Base-by-base conservation (phyloP, 2,888 invertebrate species). In the Cremastinae sp. region DNA sequence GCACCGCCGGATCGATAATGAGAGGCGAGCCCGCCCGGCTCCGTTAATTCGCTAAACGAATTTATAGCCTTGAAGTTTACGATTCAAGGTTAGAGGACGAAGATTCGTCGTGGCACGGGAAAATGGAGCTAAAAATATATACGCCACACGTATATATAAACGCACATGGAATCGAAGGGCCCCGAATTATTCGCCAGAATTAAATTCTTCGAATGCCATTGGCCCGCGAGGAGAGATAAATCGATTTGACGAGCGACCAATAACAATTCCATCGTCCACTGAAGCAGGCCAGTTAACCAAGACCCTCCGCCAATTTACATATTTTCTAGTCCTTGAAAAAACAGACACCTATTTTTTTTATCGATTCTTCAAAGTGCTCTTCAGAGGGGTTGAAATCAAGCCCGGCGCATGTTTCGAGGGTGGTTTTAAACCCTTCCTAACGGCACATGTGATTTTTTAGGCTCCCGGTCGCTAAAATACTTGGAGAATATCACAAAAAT, bases 161-260 rank as follows among this genome's bases (percentile, higher is more conserved):
- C n/a, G n/a, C n/a, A 28, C 28, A 28, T 5, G 28, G 5, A 28
- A 28, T 28, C 28, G 47, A 54, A 53, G 45, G 53, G 59, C 12
- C n/a, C 59, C 58, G 38, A 66, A 66, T 45, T 66, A 53, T 59
- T 51, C 14, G 7, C 10, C 59, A 28, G 45, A 73, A 66, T 66
- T 59, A 73, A 61, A 73, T 73, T 73, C 54, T 51, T 73, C 9
- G 51, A 36, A 45, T 66, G 47, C 49, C 18, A 43, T 59, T 36
- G 49, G 16, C 41, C 20, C 41, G 18, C 12, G 16, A 28, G 28
- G 5, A n/a, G n/a, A 28, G 16, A 45, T 36, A 28, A 73, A 65
- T 65, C 43, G 65, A 58, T 65, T 28, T 16, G 5, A 28, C 10
- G 14, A n/a, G 16, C 28, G 34, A 10, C 20, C n/a, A 51, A 16